phyloP scores from a whole-genome alignment of 2,888 invertebrate species.

The Timandra comae region DNA sequence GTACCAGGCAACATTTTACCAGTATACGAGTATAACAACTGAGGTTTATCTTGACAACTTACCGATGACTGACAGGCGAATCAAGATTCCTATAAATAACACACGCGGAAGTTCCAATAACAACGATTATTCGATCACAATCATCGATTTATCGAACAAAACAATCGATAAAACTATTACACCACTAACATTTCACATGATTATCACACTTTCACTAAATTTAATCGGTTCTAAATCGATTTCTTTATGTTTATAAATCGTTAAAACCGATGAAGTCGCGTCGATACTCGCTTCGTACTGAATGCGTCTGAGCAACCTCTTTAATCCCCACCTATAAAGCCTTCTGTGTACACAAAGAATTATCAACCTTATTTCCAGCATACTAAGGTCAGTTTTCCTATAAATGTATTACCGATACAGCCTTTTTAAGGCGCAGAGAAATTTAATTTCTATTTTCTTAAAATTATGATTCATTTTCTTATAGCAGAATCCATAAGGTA shows the following conservation, averaged over 20 bases:
- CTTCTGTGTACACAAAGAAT: too few relatives aligned
- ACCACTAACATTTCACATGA: constrained; percentile 39
- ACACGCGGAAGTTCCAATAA: constrained; percentile 16
- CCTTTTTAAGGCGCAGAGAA: too few relatives aligned
- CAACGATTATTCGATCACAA: constrained; percentile 9
- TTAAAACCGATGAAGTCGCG: constrained; percentile 38
- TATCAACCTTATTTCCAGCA: too few relatives aligned
- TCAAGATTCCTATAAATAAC: constrained; percentile 6
- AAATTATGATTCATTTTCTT: too few relatives aligned
- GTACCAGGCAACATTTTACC: too few relatives aligned
- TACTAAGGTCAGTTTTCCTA: too few relatives aligned
- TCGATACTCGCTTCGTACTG: constrained; percentile 14
- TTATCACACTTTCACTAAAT: constrained; percentile 61
- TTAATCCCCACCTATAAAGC: too few relatives aligned
- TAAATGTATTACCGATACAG: too few relatives aligned
- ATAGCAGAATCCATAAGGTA: too few relatives aligned
- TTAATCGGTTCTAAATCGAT: constrained; percentile 52
- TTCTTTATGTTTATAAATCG: constrained; percentile 36
- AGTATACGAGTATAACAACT: too few relatives aligned
- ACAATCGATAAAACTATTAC: constrained; percentile 19
- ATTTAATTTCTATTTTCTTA: too few relatives aligned
- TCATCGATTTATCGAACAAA: constrained; percentile 2
- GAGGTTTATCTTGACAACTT: constrained; percentile 3
- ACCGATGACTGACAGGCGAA: constrained; percentile 17
- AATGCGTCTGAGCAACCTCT: constrained; percentile 14